A percentile compares a stretch with the other conserved stretches of the same genome.
These are phyloP conservation scores for Lasiurus borealis DNA, from an alignment of 2,113 vertebrate genomes.

Conservation along the genomic window DNA sequence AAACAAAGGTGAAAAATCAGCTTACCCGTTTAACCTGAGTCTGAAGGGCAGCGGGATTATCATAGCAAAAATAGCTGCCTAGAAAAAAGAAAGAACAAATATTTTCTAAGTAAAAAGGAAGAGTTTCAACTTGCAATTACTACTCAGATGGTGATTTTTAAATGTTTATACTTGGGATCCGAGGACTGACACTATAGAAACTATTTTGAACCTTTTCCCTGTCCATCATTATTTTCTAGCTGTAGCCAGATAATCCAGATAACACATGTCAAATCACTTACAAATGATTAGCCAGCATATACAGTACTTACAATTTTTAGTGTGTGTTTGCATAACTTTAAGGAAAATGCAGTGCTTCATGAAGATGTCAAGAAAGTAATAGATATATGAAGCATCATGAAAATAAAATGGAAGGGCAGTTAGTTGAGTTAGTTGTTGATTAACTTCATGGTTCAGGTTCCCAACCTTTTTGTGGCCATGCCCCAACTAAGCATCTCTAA, in stretches of 20 bases:
- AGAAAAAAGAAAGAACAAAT: conserved; percentile 62
- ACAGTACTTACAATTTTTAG: too few species aligned
- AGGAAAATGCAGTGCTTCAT: too few species aligned
- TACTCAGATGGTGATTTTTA: background rate
- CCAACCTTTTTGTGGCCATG: too few species aligned
- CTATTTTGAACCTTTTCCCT: background rate
- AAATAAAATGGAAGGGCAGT: too few species aligned
- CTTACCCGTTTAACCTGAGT: conserved; percentile 93
- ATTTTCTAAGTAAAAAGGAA: background rate
- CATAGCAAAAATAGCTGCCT: conserved; percentile 99
- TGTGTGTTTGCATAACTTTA: too few species aligned
- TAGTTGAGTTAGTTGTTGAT: too few species aligned
- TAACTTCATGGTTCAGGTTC: too few species aligned
- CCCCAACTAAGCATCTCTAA: too few species aligned
- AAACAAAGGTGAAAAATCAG: background rate
- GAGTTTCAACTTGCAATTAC: conserved; percentile 1
- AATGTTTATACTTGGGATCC: background rate
- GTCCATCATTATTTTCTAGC: background rate
- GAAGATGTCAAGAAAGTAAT: too few species aligned
- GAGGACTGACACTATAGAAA: background rate
- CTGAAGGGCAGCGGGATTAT: conserved; percentile 96
- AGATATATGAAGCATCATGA: too few species aligned
- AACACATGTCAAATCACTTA: background rate
- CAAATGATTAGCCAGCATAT: background rate
- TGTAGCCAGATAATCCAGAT: background rate